Conservation (phyloP, 2,888 invertebrate species). For the Ommatoiulus sabulosus region DNA sequence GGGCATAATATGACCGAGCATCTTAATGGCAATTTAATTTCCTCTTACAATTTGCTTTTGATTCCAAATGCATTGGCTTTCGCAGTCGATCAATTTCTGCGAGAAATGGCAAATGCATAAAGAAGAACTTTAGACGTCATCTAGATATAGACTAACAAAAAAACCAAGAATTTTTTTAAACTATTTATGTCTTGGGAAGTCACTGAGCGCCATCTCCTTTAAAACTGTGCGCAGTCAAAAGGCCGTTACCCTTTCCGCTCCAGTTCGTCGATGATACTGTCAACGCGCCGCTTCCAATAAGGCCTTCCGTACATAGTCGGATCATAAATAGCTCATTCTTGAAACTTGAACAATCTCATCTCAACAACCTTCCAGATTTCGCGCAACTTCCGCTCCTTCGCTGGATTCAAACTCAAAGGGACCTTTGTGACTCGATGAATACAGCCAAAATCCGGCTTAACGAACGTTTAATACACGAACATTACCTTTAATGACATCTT, state of each 20-base stretch:
- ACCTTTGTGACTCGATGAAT: not conserved
- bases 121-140: not conserved
- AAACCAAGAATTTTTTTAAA: not conserved
- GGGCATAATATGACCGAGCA: too few species aligned
- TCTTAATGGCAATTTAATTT: too few species aligned
- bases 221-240: not conserved
- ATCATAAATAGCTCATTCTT: not conserved
- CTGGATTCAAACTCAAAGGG: not conserved
- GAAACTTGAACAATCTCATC: conserved; percentile 4
- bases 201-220: conserved; percentile 11
- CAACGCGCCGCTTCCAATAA: not conserved
- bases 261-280: conserved; percentile 8
- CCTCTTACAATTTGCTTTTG: not conserved
- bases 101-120: not conserved
- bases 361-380: not conserved
- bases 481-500: too few species aligned
- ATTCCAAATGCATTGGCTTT: not conserved
- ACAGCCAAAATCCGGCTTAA: too few species aligned
- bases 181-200: not conserved
- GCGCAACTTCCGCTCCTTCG: not conserved
- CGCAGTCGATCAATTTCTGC: not conserved
- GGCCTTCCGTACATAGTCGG: not conserved
- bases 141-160: not conserved
- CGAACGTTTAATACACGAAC: too few species aligned
- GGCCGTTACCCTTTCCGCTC: conserved; percentile 39